Percentiles rank a stretch among this genome's conserved stretches.
phyloP scores from a whole-genome alignment of 2,797 vertebrate species.

The Leucoraja ocellata region DNA sequence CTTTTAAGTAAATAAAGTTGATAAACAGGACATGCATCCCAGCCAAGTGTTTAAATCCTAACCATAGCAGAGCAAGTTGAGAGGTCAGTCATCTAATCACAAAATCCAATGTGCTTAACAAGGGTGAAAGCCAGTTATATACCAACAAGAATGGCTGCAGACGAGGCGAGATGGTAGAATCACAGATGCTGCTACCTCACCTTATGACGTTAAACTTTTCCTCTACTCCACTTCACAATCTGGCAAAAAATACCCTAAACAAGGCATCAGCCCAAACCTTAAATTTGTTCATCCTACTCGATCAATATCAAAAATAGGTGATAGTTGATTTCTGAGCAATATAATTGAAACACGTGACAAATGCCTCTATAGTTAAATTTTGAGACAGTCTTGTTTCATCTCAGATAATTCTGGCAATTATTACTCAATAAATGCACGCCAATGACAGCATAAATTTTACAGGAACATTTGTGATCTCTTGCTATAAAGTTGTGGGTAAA shows the following conservation, averaged over 20 bases:
- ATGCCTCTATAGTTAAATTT: background rate
- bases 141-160: background rate
- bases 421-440: background rate
- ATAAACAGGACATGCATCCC: background rate
- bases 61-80: background rate
- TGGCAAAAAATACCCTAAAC: background rate
- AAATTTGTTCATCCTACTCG: background rate
- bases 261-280: background rate
- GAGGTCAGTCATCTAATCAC: conserved; percentile 18
- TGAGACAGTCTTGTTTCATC: background rate
- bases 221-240: background rate
- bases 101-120: conserved; percentile 13
- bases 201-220: background rate
- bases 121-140: background rate
- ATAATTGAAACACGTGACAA: background rate
- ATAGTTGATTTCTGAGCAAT: background rate
- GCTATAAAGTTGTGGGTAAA: conserved; percentile 5
- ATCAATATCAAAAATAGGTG: background rate
- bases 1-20: background rate
- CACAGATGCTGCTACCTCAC: background rate
- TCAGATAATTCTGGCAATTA: background rate
- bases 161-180: background rate
- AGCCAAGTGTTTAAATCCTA: background rate
- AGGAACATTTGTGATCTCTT: background rate
- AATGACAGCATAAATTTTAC: background rate